Evolutionary conservation across 53 echinoderm and acorn worm genomes (phyloP).

Genomic region (Antedon mediterranea): DNA sequence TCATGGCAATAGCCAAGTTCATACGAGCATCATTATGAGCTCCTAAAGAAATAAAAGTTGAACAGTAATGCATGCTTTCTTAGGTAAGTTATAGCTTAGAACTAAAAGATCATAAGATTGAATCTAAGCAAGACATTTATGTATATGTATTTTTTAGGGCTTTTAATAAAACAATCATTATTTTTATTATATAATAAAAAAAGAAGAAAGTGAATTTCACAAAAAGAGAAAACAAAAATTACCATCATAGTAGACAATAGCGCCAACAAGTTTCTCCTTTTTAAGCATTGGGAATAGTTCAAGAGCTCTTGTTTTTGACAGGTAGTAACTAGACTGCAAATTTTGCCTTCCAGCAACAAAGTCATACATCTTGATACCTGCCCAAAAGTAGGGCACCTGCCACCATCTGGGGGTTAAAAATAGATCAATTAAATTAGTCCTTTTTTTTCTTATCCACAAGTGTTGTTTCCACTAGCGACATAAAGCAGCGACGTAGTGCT

Average conservation of each 20-base stretch:
- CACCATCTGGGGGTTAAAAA: constrained; percentile 47
- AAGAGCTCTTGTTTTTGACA: constrained; percentile 68
- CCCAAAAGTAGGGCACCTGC: constrained; percentile 98
- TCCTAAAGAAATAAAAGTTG: too few species aligned
- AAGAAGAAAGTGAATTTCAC: too few species aligned
- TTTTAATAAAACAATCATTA: too few species aligned
- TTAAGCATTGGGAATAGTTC: constrained; percentile 97
- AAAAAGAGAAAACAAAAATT: constrained; percentile 10
- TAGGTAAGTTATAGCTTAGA: too few species aligned
- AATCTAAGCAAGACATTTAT: too few species aligned
- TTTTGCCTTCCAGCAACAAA: constrained; percentile 79
- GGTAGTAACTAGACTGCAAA: constrained; percentile 62
- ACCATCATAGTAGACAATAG: constrained; percentile 98
- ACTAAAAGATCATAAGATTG: too few species aligned
- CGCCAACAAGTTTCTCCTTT: constrained; percentile 74
- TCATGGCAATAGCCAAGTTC: constrained; percentile 87
- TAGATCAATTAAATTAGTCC: not conserved
- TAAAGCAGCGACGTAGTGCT: too few species aligned
- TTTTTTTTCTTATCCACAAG: too few species aligned
- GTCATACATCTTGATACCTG: constrained; percentile 95
- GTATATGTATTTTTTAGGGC: too few species aligned
- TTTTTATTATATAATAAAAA: too few species aligned
- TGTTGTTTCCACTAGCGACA: too few species aligned
- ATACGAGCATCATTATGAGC: constrained; percentile 94
- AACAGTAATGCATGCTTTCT: too few species aligned